Conservation (phyloP, 2,113 vertebrate species). For the Donacobius atricapilla region DNA sequence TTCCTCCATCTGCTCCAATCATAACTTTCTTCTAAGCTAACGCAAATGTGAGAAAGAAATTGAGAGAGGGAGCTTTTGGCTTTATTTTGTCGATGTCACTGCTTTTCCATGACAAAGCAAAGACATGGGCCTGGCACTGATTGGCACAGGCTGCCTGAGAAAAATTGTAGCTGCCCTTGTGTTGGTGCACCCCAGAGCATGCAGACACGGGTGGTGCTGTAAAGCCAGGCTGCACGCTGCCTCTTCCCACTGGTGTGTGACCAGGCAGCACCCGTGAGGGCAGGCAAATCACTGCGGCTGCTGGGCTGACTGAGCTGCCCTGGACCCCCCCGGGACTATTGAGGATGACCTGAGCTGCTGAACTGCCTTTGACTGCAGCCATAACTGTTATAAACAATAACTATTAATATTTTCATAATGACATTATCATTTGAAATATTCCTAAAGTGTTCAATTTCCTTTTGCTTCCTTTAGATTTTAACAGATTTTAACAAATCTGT, state of each 20-base stretch:
- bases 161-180: accelerated
- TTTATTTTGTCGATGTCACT: background rate
- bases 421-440: background rate
- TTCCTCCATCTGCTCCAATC: background rate
- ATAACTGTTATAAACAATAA: conserved; percentile 23
- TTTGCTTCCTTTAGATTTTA: background rate
- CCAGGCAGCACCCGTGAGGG: background rate
- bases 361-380: conserved; percentile 7
- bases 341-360: background rate
- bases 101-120: background rate
- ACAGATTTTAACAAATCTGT: background rate
- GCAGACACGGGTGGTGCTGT: accelerated
- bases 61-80: accelerated
- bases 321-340: background rate
- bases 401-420: background rate
- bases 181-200: accelerated
- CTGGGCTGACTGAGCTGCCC: background rate
- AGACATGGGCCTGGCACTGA: accelerated
- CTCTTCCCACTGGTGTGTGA: accelerated
- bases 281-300: background rate
- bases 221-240: accelerated
- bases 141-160: background rate
- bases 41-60: background rate
- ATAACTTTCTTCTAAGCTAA: background rate
- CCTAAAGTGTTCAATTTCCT: background rate